phyloP scores from a whole-genome alignment of 2,113 vertebrate genomes.

The Alces alces region DNA sequence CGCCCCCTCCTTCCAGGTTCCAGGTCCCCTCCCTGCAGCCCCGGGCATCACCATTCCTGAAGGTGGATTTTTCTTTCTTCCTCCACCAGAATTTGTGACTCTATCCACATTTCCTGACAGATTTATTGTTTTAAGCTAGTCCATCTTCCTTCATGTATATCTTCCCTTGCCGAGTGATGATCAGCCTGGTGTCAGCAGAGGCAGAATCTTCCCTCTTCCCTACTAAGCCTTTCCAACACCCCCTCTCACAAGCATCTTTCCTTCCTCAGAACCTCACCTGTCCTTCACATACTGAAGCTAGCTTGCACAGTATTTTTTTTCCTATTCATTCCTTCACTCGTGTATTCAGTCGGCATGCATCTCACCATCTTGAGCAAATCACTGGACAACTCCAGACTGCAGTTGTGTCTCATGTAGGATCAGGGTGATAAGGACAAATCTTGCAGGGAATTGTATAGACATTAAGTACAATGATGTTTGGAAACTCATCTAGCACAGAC shows the following conservation, averaged over 20 bases:
- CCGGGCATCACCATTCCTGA: background rate
- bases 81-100: background rate
- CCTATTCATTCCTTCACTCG: background rate
- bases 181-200: background rate
- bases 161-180: background rate
- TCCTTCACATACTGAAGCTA: background rate
- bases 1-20: too few species aligned
- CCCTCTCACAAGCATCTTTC: background rate
- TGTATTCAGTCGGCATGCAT: background rate
- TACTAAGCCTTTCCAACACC: background rate
- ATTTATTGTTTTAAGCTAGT: background rate
- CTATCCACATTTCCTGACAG: background rate
- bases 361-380: background rate
- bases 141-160: background rate
- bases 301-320: background rate
- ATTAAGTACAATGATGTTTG: background rate
- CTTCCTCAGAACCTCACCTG: background rate
- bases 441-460: background rate
- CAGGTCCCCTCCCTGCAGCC: background rate
- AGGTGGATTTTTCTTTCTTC: background rate
- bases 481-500: background rate
- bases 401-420: background rate
- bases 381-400: background rate
- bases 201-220: background rate
- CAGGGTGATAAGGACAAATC: background rate